Evolutionary conservation across 2,888 invertebrate species (phyloP), one percentile per base, ranked within the genome.

Genomic region (Apodemia zela): DNA sequence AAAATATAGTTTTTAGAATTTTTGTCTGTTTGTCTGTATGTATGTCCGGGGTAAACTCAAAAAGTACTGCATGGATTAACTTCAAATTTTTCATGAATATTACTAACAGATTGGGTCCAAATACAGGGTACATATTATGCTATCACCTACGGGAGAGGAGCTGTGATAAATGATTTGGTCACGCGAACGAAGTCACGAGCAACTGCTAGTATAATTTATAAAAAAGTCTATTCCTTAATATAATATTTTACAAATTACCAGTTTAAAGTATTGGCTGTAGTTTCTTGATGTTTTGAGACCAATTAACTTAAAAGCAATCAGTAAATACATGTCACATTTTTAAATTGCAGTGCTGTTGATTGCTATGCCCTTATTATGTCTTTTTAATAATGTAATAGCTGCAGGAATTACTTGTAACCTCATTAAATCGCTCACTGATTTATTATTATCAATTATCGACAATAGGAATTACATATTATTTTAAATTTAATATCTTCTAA

Each of bases 391-490:
- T 38, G 29, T 59, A n/a, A 59, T 33, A 35, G 42, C 6, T 6
- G 42, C 42, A n/a, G 15, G 15, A 15, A 42, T 42, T 42, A 6
- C 42, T 42, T 42, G 42, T 59, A 33, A 59, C 33, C 38, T 59
- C 13, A 29, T 35, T 54, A 25, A 54, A 54, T 54, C 54, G 6
- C 5, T 60, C 13, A 42, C 29, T 35, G 35, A 59, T 59, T 33
- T 35, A 59, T 35, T 59, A 18, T 38, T 17, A 33, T 33, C 59
- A 17, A 29, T n/a, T 25, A 59, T 59, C 10, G 8, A 38, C 59
- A 17, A 59, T 59, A 42, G 42, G 42, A 42, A 42, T 6, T 42
- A 59, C 59, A 59, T 59, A 59, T 21, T 21, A 21, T 59, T 38
- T 59, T 35, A 59, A 38, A 18, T 59, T 21, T 59, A 59, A 35